These are phyloP conservation scores for Pheosia gnoma DNA, from an alignment of 2,888 invertebrate species.

Conservation along the genomic window DNA sequence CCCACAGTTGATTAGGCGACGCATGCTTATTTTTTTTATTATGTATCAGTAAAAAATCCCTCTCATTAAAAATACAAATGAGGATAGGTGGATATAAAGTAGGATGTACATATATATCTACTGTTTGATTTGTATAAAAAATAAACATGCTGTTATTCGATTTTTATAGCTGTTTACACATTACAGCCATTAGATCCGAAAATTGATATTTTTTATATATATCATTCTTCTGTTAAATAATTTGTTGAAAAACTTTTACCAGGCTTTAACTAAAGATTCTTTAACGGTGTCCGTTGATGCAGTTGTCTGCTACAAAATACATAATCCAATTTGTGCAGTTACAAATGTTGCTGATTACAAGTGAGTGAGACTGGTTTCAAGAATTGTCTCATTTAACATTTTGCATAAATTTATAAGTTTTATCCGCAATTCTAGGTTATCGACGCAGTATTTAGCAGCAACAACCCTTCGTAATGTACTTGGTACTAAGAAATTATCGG, in stretches of 20 bases:
- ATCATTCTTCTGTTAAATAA: slow-evolving; percentile 7
- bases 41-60: no score
- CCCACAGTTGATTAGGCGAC: no score
- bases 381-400: not conserved
- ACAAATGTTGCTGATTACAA: slow-evolving; percentile 66
- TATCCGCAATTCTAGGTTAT: slow-evolving; percentile 77
- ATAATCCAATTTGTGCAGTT: slow-evolving; percentile 88
- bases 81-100: no score
- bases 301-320: slow-evolving; percentile 90
- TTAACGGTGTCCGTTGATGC: slow-evolving; percentile 96
- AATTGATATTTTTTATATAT: slow-evolving; percentile 3
- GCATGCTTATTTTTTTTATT: no score
- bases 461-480: slow-evolving; percentile 93
- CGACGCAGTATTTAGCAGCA: slow-evolving; percentile 89
- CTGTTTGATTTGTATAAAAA: no score
- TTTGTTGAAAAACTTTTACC: slow-evolving; percentile 21
- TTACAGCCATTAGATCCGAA: no score
- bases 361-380: slow-evolving; percentile 39
- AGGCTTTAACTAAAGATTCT: slow-evolving; percentile 86
- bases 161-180: no score
- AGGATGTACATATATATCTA: no score
- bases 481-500: slow-evolving; percentile 93
- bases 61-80: no score
- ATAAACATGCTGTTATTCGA: no score
- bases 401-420: not conserved